phyloP scores from a whole-genome alignment of 2,888 invertebrate species.

The Romanomermis culicivorax region DNA sequence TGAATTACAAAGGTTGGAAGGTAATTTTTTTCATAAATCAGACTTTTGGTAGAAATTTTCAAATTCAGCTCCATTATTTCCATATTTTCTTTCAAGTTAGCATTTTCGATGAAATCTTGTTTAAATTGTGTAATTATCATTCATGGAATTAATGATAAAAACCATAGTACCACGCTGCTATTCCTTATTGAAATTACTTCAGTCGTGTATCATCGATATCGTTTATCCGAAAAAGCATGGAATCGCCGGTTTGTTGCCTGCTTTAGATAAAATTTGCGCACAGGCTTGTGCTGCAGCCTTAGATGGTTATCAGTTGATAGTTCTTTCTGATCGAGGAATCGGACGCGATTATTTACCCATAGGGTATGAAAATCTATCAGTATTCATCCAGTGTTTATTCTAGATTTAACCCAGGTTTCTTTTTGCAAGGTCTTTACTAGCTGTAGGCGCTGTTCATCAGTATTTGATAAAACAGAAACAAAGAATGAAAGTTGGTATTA shows the following conservation, averaged over 20 bases:
- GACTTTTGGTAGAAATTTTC: too few species aligned
- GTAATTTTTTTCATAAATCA: constrained; percentile 25
- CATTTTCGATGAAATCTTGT: neutral
- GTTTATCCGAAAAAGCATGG: constrained; percentile 60
- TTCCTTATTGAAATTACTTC: too few species aligned
- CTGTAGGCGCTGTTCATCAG: constrained; percentile 81
- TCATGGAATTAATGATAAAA: too few species aligned
- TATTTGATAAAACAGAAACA: constrained; percentile 77
- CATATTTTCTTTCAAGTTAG: constrained; percentile 4
- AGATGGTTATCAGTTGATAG: constrained; percentile 55
- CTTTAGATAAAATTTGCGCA: constrained; percentile 54
- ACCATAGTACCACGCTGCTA: too few species aligned
- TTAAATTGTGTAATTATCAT: too few species aligned
- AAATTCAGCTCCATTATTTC: neutral
- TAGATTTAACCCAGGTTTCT: constrained; percentile 17
- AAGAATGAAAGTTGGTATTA: constrained; percentile 79
- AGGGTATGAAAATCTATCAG: constrained; percentile 34
- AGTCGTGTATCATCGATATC: constrained; percentile 61
- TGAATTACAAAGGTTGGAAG: constrained; percentile 66
- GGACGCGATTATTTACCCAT: constrained; percentile 34
- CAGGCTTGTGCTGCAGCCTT: constrained; percentile 59
- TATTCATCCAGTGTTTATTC: too few species aligned
- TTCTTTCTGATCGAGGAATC: constrained; percentile 52
- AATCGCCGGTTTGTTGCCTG: constrained; percentile 46
- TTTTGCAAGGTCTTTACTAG: constrained; percentile 49